A percentile compares a stretch with the other conserved stretches of the same genome.
These are phyloP conservation scores for Gymnocypris eckloni DNA, from an alignment of 2,797 vertebrate genomes.

Conservation along the genomic window DNA sequence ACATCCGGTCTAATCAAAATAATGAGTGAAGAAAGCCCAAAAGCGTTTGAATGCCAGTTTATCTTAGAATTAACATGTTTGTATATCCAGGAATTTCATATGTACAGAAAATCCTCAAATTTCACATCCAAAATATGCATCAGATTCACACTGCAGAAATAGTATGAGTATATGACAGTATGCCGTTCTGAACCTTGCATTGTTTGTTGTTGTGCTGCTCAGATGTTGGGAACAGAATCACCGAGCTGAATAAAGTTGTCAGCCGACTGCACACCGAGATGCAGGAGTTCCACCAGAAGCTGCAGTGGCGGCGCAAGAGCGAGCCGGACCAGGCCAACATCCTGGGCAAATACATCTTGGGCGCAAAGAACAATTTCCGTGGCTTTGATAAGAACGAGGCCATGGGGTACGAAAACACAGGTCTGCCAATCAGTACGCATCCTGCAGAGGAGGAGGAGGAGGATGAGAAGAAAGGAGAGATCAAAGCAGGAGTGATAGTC, in stretches of 20 bases:
- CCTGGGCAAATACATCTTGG: constrained; percentile 72
- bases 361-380: constrained; percentile 75
- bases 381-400: constrained; percentile 59
- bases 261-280: constrained; percentile 71
- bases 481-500: background rate
- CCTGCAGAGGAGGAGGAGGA: constrained; percentile 15
- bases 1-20: background rate
- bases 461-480: background rate
- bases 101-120: too few relatives aligned
- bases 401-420: constrained; percentile 35
- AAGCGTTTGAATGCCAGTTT: too few relatives aligned
- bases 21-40: too few relatives aligned
- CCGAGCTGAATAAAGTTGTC: constrained; percentile 76
- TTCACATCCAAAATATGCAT: too few relatives aligned
- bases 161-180: background rate
- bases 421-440: constrained; percentile 41
- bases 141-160: background rate
- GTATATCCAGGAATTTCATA: background rate
- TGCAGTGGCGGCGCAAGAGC: background rate
- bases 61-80: too few relatives aligned
- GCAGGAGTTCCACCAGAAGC: constrained; percentile 63
- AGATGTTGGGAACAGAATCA: constrained; percentile 78
- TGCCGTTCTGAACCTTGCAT: background rate
- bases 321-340: constrained; percentile 61
- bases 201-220: constrained; percentile 9